These are phyloP conservation scores for Pollenia angustigena DNA, from an alignment of 2,888 invertebrate species.

Conservation along the genomic window DNA sequence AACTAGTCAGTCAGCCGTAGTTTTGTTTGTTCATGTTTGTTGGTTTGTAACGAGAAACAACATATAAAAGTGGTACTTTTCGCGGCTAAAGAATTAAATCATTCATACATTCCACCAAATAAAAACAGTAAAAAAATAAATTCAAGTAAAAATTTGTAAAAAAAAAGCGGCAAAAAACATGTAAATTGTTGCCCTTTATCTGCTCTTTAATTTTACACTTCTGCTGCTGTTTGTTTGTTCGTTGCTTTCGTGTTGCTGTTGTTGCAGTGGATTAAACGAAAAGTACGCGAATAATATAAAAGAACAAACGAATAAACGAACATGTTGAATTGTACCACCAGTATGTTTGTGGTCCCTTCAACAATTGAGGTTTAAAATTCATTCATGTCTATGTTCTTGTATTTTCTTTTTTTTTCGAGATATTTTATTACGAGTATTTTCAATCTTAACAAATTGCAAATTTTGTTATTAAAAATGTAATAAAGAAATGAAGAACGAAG, in stretches of 20 bases:
- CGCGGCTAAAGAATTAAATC: slow-evolving; percentile 73
- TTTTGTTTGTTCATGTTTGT: slow-evolving; percentile 50
- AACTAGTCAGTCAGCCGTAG: slow-evolving; percentile 32
- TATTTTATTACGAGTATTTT: slow-evolving; percentile 41
- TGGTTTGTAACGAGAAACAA: slow-evolving; percentile 61
- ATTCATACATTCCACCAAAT: slow-evolving; percentile 70
- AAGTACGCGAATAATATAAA: slow-evolving; percentile 22
- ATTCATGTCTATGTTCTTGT: slow-evolving; percentile 42
- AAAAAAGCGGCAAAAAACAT: slow-evolving; percentile 56
- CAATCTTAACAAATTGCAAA: slow-evolving; percentile 62
- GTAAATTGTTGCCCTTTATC: slow-evolving; percentile 72
- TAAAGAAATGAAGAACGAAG: slow-evolving; percentile 22
- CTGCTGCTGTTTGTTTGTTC: slow-evolving; percentile 51
- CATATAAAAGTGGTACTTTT: slow-evolving; percentile 71
- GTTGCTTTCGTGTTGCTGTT: slow-evolving; percentile 19
- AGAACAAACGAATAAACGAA: slow-evolving; percentile 37
- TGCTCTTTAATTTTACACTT: slow-evolving; percentile 68
- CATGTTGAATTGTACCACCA: slow-evolving; percentile 64
- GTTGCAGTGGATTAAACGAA: slow-evolving; percentile 60
- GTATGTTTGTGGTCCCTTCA: slow-evolving; percentile 71
- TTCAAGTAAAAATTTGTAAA: slow-evolving; percentile 44
- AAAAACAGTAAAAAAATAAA: slow-evolving; percentile 42
- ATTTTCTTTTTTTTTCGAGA: slow-evolving; percentile 1
- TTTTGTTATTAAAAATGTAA: slow-evolving; percentile 63
- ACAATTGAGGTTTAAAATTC: slow-evolving; percentile 64